These are phyloP conservation scores for Orchesella flavescens DNA, from an alignment of 2,888 invertebrate species.

Conservation along the genomic window DNA sequence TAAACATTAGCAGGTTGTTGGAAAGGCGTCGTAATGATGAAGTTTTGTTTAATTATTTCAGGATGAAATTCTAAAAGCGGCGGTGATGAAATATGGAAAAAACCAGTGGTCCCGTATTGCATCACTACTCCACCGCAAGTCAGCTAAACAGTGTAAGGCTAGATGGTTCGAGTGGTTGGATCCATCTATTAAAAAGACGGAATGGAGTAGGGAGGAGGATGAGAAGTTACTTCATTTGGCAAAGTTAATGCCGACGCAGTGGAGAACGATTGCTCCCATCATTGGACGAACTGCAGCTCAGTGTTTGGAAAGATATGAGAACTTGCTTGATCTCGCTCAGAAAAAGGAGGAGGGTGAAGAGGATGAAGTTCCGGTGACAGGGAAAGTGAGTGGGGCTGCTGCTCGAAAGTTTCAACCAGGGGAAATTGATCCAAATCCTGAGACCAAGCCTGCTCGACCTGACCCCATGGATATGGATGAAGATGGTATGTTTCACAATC, in stretches of 20 bases:
- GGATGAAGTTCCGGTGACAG: too few species aligned
- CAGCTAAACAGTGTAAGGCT: constrained; percentile 99
- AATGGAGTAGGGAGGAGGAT: constrained; percentile 99
- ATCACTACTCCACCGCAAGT: constrained; percentile 96
- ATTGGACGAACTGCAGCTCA: constrained; percentile 99
- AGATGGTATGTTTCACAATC: constrained; percentile 84
- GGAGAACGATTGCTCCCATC: constrained; percentile 99
- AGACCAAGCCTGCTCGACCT: constrained; percentile 98
- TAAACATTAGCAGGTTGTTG: neutral
- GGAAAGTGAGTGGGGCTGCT: constrained; percentile 78
- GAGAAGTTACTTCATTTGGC: constrained; percentile 97
- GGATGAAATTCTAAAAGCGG: constrained; percentile 99
- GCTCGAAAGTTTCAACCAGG: constrained; percentile 98
- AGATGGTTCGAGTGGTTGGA: constrained; percentile 99
- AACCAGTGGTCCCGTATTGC: constrained; percentile 99
- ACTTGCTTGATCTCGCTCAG: constrained; percentile 97
- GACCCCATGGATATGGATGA: constrained; percentile 99
- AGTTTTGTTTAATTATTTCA: constrained; percentile 75
- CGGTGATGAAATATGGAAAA: constrained; percentile 99
- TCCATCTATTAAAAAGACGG: constrained; percentile 99
- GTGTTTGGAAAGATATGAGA: constrained; percentile 98
- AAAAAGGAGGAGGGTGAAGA: constrained; percentile 96
- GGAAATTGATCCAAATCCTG: constrained; percentile 99
- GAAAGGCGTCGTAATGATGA: constrained; percentile 1
- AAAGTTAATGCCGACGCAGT: constrained; percentile 99